Evolutionary conservation across 2,888 invertebrate species (phyloP), one percentile per base, ranked within the genome.

Genomic region (Drosophila falleni): DNA sequence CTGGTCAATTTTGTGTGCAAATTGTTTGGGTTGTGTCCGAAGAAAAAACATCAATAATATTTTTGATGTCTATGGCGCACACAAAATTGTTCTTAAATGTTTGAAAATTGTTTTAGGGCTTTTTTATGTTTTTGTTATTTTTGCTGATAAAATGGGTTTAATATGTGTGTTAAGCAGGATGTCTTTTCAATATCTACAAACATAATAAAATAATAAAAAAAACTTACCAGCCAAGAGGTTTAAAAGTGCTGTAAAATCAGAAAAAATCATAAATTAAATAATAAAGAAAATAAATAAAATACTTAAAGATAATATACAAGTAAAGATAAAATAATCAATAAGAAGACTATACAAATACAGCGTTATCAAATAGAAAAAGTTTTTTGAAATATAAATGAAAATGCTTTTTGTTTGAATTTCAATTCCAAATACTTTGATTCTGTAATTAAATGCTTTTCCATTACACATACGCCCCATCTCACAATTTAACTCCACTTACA

Each of bases 1-100:
- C 61, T 64, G 83, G 74, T 82, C 82, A 78, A 77, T 74, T 84
- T 68, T 85, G 80, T 79, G 83, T 71, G 71, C 69, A 84, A 86
- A 89, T 87, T 87, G 87, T 72, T 79, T 74, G 89, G 89, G 89
- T 55, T 81, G 85, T 71, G 78, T 62, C 74, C 70, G 63, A 72
- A 62, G 63, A 72, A 62, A 68, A 59, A 73, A 60, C 77, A 82
- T 85, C 88, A 71, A 83, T 80, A 88, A 88, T 82, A 86, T 83
- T 76, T 53, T 74, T 70, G 53, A 64, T 82, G 80, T 66, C 44
- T 35, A 16, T 47, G 50, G 29, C 54, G 16, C 59, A 62, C 50
- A 70, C 46, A 33, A 58, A 74, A 62, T 49, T 64, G 47, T 46
- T 64, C 39, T 42, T 71, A 65, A 77, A 61, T 71, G 74, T 64